phyloP scores from a whole-genome alignment of 2,113 vertebrate species.

The Paradoxurus hermaphroditus region DNA sequence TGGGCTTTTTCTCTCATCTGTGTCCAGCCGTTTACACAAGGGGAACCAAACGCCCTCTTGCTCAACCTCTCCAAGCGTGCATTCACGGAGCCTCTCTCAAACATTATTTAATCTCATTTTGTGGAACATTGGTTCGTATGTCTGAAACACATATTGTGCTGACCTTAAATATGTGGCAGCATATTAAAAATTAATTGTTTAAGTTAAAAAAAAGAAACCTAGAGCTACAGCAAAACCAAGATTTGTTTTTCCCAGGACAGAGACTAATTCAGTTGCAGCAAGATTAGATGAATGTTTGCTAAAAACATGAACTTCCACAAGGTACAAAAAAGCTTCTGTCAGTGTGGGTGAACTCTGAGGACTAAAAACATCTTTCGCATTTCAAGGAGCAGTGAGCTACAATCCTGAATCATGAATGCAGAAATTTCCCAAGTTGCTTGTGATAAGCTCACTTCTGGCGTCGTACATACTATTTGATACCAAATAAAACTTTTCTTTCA shows the following conservation, averaged over 20 bases:
- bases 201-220: neutral
- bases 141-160: neutral
- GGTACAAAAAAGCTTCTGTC: neutral
- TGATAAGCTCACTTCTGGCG: conserved; percentile 33
- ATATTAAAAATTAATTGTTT: conserved; percentile 55
- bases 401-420: neutral
- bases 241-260: conserved; percentile 3
- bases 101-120: neutral
- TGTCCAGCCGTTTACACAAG: neutral
- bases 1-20: neutral
- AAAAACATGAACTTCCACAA: conserved; percentile 19
- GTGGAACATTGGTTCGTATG: neutral
- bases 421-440: neutral
- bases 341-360: neutral
- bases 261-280: conserved; percentile 11
- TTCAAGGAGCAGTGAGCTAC: neutral
- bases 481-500: conserved; percentile 46
- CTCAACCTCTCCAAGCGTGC: neutral
- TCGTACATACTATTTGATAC: conserved; percentile 5
- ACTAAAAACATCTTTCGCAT: neutral
- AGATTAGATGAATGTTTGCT: neutral
- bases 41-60: neutral
- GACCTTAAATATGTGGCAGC: conserved; percentile 12
- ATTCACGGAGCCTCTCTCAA: neutral
- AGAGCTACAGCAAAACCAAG: neutral